phyloP scores from a whole-genome alignment of 2,888 invertebrate species.

The Achlya flavicornis region DNA sequence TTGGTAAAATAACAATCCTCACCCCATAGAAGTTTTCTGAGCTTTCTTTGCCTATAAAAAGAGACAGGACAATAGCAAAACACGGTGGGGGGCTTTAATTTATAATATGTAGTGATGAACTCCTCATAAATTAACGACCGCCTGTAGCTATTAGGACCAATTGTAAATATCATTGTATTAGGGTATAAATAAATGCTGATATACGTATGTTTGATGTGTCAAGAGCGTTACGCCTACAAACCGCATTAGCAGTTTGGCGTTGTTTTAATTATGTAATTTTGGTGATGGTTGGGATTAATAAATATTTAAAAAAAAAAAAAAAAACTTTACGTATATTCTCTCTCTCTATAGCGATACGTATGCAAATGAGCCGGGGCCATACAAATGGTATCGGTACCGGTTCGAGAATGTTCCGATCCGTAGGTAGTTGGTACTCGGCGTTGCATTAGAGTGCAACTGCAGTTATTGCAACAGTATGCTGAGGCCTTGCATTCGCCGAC shows the following conservation, averaged over 20 bases:
- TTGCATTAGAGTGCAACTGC: constrained; percentile 74
- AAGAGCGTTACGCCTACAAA: too few species aligned
- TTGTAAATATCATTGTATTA: background rate
- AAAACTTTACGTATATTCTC: constrained; percentile 34
- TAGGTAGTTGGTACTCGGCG: constrained; percentile 30
- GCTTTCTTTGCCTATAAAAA: too few species aligned
- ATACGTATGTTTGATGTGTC: too few species aligned
- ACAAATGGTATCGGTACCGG: constrained; percentile 49
- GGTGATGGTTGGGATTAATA: too few species aligned
- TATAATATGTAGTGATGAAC: too few species aligned
- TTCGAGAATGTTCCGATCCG: constrained; percentile 48
- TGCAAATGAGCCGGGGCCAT: constrained; percentile 48
- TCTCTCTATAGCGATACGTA: constrained; percentile 48
- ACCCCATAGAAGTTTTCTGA: too few species aligned
- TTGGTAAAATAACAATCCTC: too few species aligned
- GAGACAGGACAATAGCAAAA: too few species aligned
- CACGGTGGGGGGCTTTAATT: too few species aligned
- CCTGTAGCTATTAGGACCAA: background rate
- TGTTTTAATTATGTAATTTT: too few species aligned
- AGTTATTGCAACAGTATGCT: constrained; percentile 73
- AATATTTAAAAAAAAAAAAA: too few species aligned
- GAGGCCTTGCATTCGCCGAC: constrained; percentile 80
- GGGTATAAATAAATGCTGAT: background rate
- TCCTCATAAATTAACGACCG: background rate
- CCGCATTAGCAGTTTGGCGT: too few species aligned